phyloP scores from a whole-genome alignment of 2,888 invertebrate genomes.

The Drosophila meridiana region DNA sequence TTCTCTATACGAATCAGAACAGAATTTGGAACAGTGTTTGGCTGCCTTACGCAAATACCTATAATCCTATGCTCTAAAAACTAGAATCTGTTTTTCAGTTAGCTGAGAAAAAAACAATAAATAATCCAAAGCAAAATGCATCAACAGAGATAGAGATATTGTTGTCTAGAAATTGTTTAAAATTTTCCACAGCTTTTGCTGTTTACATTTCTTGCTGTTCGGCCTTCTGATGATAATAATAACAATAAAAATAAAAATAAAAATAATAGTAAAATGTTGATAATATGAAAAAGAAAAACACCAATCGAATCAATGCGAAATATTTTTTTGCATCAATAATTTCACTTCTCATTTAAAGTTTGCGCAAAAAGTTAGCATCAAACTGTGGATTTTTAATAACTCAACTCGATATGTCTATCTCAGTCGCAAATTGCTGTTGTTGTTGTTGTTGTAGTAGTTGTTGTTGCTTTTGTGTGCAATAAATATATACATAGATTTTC shows the following conservation, averaged over 20 bases:
- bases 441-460: constrained; percentile 2
- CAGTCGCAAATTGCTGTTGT: constrained; percentile 13
- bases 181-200: constrained; percentile 52
- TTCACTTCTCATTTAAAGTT: constrained; percentile 38
- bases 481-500: constrained; percentile 11
- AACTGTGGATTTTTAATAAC: constrained; percentile 61
- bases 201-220: constrained; percentile 31
- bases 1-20: background rate
- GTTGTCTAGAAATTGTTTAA: constrained; percentile 28
- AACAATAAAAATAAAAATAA: constrained; percentile 20
- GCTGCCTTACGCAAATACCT: background rate
- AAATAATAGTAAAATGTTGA: constrained; percentile 20
- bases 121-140: background rate
- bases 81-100: background rate
- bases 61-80: background rate
- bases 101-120: background rate
- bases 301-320: constrained; percentile 18
- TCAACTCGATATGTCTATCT: constrained; percentile 39
- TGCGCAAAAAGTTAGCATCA: constrained; percentile 60
- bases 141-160: background rate
- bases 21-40: background rate
- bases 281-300: constrained; percentile 36
- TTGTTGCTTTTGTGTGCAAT: background rate
- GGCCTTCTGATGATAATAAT: constrained; percentile 27
- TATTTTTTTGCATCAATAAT: constrained; percentile 30